phyloP scores from a whole-genome alignment of 1,140 invertebrate genomes.

The Dryas iulia region DNA sequence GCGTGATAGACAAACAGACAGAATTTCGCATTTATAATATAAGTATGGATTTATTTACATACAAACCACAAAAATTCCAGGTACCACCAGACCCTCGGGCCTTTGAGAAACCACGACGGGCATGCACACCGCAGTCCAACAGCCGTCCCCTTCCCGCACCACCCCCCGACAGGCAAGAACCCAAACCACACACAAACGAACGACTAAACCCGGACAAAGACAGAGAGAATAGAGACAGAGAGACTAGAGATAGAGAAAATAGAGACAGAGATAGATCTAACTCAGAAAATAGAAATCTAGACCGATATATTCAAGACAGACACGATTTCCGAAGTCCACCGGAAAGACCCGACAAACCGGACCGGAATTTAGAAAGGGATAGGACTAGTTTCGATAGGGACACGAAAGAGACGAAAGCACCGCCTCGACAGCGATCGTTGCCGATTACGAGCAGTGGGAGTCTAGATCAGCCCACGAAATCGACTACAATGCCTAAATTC shows the following conservation, averaged over 20 bases:
- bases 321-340: constrained; percentile 54
- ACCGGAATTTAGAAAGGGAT: constrained; percentile 46
- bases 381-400: constrained; percentile 55
- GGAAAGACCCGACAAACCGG: constrained; percentile 59
- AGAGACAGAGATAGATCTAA: constrained; percentile 14
- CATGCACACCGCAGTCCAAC: constrained; percentile 70
- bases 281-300: constrained; percentile 38
- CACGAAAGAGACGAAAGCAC: constrained; percentile 52
- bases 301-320: constrained; percentile 35
- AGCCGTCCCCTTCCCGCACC: constrained; percentile 65
- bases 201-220: constrained; percentile 24
- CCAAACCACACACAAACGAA: constrained; percentile 7
- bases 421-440: constrained; percentile 64
- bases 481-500: constrained; percentile 72
- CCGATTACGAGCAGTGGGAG: constrained; percentile 52
- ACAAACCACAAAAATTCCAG: constrained; percentile 36
- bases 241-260: constrained; percentile 17
- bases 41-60: not conserved
- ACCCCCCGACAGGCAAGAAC: constrained; percentile 48
- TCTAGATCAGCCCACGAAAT: constrained; percentile 62
- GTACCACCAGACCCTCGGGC: constrained; percentile 70
- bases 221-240: too few species aligned
- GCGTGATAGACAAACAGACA: too few species aligned
- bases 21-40: too few species aligned
- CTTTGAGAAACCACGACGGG: constrained; percentile 68